Evolutionary conservation across 2,113 vertebrate species (phyloP).

Genomic region (Tetrao urogallus): DNA sequence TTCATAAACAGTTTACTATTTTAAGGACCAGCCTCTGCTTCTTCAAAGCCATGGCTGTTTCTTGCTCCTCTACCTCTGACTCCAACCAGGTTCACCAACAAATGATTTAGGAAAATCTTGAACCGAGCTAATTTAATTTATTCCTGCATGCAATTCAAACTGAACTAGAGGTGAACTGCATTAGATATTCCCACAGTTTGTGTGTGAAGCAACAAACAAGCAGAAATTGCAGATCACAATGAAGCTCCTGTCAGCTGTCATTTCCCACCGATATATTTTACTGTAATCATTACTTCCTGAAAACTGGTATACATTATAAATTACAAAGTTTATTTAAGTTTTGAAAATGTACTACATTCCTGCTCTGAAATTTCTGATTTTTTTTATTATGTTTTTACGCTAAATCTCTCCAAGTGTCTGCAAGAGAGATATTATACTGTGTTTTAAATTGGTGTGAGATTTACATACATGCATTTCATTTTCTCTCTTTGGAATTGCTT

Average conservation of each 20-base stretch:
- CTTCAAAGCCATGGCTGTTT: neutral
- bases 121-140: neutral
- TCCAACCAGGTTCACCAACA: neutral
- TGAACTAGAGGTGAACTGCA: neutral
- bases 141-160: neutral
- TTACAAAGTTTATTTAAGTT: slow-evolving; percentile 65
- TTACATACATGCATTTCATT: slow-evolving; percentile 43
- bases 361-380: slow-evolving; percentile 52
- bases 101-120: neutral
- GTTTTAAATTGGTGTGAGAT: slow-evolving; percentile 48
- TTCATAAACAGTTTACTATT: neutral
- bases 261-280: slow-evolving; percentile 48
- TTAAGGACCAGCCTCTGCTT: neutral
- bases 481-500: slow-evolving; percentile 40
- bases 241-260: slow-evolving; percentile 48
- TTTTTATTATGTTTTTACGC: slow-evolving; percentile 56
- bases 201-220: slow-evolving; percentile 13
- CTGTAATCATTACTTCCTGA: slow-evolving; percentile 51
- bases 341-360: slow-evolving; percentile 34
- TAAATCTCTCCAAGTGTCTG: slow-evolving; percentile 12
- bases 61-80: neutral
- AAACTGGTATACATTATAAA: slow-evolving; percentile 33
- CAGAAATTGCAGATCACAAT: slow-evolving; percentile 56
- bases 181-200: neutral
- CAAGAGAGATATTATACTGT: slow-evolving; percentile 21